Percentiles rank a stretch among this genome's conserved stretches.
Evolutionary conservation across 2,113 vertebrate species (phyloP).

Genomic region (Cebidichthys violaceus): DNA sequence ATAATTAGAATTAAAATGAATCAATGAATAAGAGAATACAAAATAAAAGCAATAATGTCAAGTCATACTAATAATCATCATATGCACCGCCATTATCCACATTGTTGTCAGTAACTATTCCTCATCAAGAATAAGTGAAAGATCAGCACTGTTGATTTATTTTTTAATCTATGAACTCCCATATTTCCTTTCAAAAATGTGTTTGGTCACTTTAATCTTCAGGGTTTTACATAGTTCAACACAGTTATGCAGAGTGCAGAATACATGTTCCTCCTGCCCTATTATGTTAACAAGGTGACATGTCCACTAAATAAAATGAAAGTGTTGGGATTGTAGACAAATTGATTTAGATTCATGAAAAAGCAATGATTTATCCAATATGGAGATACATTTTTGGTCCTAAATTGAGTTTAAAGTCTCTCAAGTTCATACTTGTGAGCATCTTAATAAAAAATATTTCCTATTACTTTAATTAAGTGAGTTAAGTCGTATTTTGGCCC

Average conservation of each 20-base stretch:
- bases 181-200: neutral
- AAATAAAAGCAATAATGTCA: neutral
- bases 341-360: neutral
- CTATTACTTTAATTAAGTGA: neutral
- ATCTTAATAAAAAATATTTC: neutral
- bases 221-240: neutral
- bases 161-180: neutral
- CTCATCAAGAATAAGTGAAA: neutral
- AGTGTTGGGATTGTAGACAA: neutral
- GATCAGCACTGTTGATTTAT: neutral
- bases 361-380: neutral
- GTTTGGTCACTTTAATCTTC: neutral
- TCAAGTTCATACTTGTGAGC: neutral
- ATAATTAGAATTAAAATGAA: neutral
- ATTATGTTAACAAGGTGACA: neutral
- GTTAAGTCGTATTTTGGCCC: neutral
- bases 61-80: neutral
- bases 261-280: neutral
- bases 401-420: neutral
- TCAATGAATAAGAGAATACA: neutral
- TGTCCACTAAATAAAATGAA: neutral
- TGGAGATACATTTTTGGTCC: neutral
- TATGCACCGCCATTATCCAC: neutral
- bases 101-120: neutral
- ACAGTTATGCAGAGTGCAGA: neutral